Base-by-base conservation (phyloP, 2,797 vertebrate genomes). In the Phrynocephalus forsythii region DNA sequence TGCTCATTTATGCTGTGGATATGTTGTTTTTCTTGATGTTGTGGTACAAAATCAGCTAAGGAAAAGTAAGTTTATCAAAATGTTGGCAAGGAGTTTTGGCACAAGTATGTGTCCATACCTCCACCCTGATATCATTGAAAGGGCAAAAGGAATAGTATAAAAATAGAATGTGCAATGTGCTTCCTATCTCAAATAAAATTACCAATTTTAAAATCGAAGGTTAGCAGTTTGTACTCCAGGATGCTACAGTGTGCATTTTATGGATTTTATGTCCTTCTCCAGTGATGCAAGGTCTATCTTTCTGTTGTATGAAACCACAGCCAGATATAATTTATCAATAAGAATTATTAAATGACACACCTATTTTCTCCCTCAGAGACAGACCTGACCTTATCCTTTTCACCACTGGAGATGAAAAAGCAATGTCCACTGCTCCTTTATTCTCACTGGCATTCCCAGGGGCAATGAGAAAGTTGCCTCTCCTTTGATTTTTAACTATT, bases 81-180 rank as follows among this genome's bases (percentile, higher is more conserved):
- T 38, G 50, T 71, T 83, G 81, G 52, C n/a, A 81, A 79, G 38
- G 66, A 28, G 50, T 79, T 38, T 38, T 22, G 18, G 3, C 24
- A 69, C 1, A 1, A 7, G 24, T 5, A 76, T 63, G 8, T 66
- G 44, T 28, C 69, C 79, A 71, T 77, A 30, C 33, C 26, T 69
- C 30, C 82, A 18, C 50, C 73, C 71, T 77, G 24, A 66, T 72
- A 86, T 69, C 52, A 71, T 71, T 78, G 84, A 82, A 79, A 86
- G 73, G 63, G 79, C 71, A 86, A 71, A 50, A 3, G 8, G 15
- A 78, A 63, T 66, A 66, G 30, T 69, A 82, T 81, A 78, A 89
- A 83, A 86, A 86, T 82, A 86, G 79, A 86, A 89, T 77, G 38
- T 50, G 68, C 78, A 82, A 78, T 72, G 30, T 79, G 79, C 9